Evolutionary conservation across 2,888 invertebrate species (phyloP).

Genomic region (Volucella inanis): DNA sequence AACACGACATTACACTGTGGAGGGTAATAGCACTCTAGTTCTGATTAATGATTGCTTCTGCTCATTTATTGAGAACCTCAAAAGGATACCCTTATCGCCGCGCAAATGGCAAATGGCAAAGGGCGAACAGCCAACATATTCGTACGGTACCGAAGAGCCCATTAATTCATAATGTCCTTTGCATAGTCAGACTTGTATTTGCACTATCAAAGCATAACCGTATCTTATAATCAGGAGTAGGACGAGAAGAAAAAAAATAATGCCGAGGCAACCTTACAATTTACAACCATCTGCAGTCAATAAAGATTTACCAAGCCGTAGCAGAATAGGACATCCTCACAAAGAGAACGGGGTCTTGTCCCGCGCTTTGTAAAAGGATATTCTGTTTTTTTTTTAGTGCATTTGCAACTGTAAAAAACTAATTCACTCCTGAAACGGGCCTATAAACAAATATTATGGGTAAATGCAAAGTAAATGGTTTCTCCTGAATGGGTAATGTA

Average conservation of each 20-base stretch:
- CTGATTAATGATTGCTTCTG: constrained; percentile 68
- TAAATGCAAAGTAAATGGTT: constrained; percentile 54
- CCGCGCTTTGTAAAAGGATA: constrained; percentile 55
- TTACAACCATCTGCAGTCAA: constrained; percentile 72
- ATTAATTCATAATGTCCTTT: constrained; percentile 67
- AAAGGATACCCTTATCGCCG: constrained; percentile 20
- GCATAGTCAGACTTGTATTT: constrained; percentile 23
- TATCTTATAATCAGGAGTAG: constrained; percentile 61
- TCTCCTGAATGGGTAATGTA: not conserved
- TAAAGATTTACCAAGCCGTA: constrained; percentile 59
- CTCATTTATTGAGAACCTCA: constrained; percentile 49
- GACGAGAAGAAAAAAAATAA: constrained; percentile 20
- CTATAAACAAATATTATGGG: constrained; percentile 69
- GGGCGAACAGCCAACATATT: not conserved
- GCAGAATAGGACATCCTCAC: constrained; percentile 26
- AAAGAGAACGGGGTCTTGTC: constrained; percentile 25
- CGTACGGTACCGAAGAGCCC: constrained; percentile 36
- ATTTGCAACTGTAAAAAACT: constrained; percentile 62
- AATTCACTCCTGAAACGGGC: constrained; percentile 63
- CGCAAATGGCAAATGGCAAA: not conserved
- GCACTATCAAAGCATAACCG: constrained; percentile 61
- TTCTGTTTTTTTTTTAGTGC: constrained; percentile 39
- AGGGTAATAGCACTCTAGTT: constrained; percentile 1
- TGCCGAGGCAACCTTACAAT: constrained; percentile 54
- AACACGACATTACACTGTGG: constrained; percentile 35